Base-by-base conservation (phyloP, 2,888 invertebrate genomes). In the Myopa testacea region DNA sequence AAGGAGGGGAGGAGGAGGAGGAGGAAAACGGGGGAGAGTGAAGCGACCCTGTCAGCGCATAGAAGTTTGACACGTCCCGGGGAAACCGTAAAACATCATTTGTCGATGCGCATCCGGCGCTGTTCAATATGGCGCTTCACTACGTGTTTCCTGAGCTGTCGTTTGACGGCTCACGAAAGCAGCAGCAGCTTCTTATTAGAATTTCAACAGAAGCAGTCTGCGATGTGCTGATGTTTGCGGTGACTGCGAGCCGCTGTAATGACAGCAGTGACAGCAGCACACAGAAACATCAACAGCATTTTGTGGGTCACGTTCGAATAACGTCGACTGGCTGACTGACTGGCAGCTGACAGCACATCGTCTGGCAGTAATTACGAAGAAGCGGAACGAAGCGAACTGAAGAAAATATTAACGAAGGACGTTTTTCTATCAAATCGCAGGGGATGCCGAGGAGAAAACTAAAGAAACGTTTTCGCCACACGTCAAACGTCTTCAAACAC, bases 51-150 rank as follows among this genome's bases (percentile, higher is more conserved):
- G 45, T 45, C 45, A 45, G 45, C 45, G 10, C 45, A 45, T 45
- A 45, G 6, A 45, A 45, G 3, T 45, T 45, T 3, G 45, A 45
- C 45, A 45, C 45, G 45, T 45, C 45, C 45, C 45, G 45, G 45
- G 45, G 10, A 45, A 45, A 45, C 45, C 45, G 45, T 45, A 45
- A 45, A 78, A 77, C 72, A 74, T 70, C 78, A 78, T 80, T 80
- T 80, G 77, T 80, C 80, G 78, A 50, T 62, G 77, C 62, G 72
- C 80, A 77, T 80, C 80, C 80, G 78, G 60, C 73, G 70, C 68
- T 55, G 67, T 73, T 75, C 75, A 75, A 67, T 68, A 75, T 67
- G 58, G 68, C 68, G 16, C 45, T 45, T 14, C 58, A 14, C 14
- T 45, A 63, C 73, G 73, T 73, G 73, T 73, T 63, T 58, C 50